phyloP scores from a whole-genome alignment of 2,888 invertebrate species.

The Rhagonycha fulva region DNA sequence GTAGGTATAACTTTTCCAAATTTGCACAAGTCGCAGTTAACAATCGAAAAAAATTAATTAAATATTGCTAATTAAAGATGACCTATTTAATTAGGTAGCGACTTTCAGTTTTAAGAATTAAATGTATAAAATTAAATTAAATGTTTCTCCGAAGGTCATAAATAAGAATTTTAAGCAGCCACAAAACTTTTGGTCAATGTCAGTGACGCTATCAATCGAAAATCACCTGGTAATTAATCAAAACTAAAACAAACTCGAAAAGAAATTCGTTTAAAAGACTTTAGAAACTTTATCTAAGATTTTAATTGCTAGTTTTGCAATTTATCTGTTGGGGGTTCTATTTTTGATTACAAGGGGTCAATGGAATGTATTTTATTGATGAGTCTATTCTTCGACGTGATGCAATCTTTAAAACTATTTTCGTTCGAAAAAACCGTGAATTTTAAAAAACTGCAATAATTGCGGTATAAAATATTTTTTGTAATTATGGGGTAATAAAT shows the following conservation, averaged over 20 bases:
- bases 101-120: neutral
- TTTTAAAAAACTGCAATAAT: neutral
- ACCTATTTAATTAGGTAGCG: neutral
- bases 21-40: neutral
- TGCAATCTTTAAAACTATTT: neutral
- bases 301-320: neutral
- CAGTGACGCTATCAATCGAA: neutral
- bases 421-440: neutral
- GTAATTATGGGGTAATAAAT: neutral
- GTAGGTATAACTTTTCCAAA: neutral
- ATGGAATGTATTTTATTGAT: neutral
- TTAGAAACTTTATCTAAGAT: neutral
- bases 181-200: neutral
- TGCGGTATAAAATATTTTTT: neutral
- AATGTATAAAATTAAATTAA: neutral
- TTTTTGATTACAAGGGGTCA: neutral
- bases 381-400: neutral
- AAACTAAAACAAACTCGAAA: neutral
- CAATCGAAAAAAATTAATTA: neutral
- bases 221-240: neutral
- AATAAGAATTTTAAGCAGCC: neutral
- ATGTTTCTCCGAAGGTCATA: neutral
- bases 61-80: slow-evolving; percentile 6
- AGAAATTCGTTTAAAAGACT: neutral
- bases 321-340: neutral